Base-by-base conservation (phyloP, 2,888 invertebrate genomes). In the Eupeodes latifasciatus region DNA sequence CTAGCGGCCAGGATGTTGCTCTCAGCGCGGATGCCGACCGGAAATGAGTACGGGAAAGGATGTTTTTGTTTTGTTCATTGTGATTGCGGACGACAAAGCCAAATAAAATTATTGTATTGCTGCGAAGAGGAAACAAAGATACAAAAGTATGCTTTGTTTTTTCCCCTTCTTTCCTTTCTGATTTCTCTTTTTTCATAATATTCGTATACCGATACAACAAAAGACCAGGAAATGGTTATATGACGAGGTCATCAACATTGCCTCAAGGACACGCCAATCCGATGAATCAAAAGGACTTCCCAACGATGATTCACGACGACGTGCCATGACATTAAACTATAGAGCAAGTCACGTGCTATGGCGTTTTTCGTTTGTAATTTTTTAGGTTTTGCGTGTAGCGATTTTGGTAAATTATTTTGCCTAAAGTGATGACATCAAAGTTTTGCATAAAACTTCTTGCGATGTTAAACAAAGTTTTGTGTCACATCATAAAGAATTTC, bases 21-120 rank as follows among this genome's bases (percentile, higher is more conserved):
- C 40, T 1, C 4, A 40, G 40, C 9, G 40, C 40, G 40, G 40
- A 40, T 40, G 40, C 9, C 5, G 40, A 40, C 40, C 2, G 27
- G 27, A 27, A 27, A 27, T 5, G 40, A 40, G 40, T 2, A 27
- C 27, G 40, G 40, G 40, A 9, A 40, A 40, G 64, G 64, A 49
- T 79, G 79, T 82, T 71, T 19, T 40, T 55, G 12, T 55, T 71
- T 62, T 59, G 59, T 72, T 40, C 40, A 7, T 40, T 5, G 40
- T 9, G 66, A 27, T 27, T 27, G 40, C 59, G 57, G 27, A 47
- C 34, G 40, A 71, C 19, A 55, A 71, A 16, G 71, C 14, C 19
- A 5, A 47, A 67, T 62, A 51, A 78, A 49, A 59, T 53, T 76
- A 36, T 16, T 16, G 49, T 69, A 12, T 16, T 49, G 66, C 27